phyloP scores from a whole-genome alignment of 37 sponge, comb jelly and placozoan genomes.

The Beroe forskalii region DNA sequence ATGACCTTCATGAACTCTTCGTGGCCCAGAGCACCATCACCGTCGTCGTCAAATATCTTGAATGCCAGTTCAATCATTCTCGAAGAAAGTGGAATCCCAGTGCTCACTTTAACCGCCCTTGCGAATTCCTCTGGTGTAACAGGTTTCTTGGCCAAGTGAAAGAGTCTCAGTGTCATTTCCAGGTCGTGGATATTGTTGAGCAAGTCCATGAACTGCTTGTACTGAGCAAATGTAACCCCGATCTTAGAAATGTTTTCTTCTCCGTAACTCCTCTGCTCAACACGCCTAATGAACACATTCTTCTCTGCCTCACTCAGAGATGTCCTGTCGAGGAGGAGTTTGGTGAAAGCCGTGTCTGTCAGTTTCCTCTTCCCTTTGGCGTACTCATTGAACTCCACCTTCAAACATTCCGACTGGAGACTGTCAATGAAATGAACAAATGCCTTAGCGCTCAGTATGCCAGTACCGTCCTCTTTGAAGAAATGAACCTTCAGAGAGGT shows the following conservation, averaged over 20 bases:
- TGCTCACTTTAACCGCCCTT: not conserved
- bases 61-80: not conserved
- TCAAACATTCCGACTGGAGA: not conserved
- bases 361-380: not conserved
- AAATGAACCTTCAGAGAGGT: slow-evolving; percentile 1
- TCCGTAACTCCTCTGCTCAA: not conserved
- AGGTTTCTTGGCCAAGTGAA: not conserved
- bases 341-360: not conserved
- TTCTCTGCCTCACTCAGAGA: not conserved
- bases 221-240: not conserved
- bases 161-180: not conserved
- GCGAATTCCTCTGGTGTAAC: not conserved
- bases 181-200: slow-evolving; percentile 26
- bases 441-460: not conserved
- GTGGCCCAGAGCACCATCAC: not conserved
- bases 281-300: not conserved
- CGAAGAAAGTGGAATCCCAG: not conserved
- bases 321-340: not conserved
- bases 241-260: not conserved
- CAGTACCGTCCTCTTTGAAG: not conserved
- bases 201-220: not conserved
- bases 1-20: not conserved
- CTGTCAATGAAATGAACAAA: not conserved
- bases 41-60: slow-evolving; percentile 23
- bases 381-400: slow-evolving; percentile 2